phyloP scores from a whole-genome alignment of 2,113 vertebrate species.

The Galbula dea region DNA sequence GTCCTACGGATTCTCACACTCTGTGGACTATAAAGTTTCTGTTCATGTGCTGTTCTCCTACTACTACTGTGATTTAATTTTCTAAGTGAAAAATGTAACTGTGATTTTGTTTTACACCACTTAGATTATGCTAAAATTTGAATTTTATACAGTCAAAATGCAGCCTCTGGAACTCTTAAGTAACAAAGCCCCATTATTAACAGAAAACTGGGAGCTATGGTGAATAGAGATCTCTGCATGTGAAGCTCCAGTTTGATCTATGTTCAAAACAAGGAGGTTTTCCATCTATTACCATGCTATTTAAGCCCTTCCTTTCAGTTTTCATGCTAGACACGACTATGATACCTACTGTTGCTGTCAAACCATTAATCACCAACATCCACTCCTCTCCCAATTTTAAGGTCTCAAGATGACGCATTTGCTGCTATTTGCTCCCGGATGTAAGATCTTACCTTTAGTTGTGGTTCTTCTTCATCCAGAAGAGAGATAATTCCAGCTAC shows the following conservation, averaged over 20 bases:
- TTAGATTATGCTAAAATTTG: background rate
- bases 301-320: background rate
- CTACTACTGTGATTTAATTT: background rate
- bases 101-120: background rate
- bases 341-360: background rate
- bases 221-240: background rate
- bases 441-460: constrained; percentile 87
- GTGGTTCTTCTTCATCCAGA: constrained; percentile 97
- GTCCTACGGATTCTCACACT: background rate
- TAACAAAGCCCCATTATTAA: background rate
- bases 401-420: background rate
- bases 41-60: background rate
- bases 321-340: background rate
- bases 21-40: background rate
- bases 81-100: background rate
- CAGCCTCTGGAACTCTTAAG: background rate
- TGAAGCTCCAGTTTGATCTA: background rate
- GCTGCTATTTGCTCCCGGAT: background rate
- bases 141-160: background rate
- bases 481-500: constrained; percentile 98
- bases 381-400: background rate
- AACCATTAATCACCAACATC: background rate
- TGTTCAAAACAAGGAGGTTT: background rate
- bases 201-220: background rate
- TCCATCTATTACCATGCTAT: background rate